Evolutionary conservation across 1,140 invertebrate species (phyloP), one percentile per base, ranked within the genome.

Genomic region (Diplogasteroides magnus): DNA sequence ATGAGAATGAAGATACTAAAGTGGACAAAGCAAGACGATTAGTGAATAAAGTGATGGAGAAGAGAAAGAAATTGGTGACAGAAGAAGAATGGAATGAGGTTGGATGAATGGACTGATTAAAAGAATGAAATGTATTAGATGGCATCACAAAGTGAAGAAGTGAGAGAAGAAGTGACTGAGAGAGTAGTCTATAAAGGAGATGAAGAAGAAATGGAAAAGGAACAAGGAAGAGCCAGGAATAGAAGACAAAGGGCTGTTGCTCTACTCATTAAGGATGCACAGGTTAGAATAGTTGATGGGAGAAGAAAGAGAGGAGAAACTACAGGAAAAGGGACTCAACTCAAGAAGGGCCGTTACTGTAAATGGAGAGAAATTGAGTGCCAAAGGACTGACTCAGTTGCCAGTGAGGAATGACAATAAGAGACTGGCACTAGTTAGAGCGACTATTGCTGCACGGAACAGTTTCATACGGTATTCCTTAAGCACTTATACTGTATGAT

Each of bases 161-260:
- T 48, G 37, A 48, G 37, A 19, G 19, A 48, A 48, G 6, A 48
- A 11, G 6, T 6, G 6, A 19, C 6, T 11, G 19, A 6, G 37
- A 6, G 37, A 11, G 19, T 48, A 11, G 37, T 11, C 6, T 48
- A 48, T 48, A 48, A 6, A 11, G 37, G 37, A 48, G 37, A 48
- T 48, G 37, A 48, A 19, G 19, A 48, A 19, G 37, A 48, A 48
- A 48, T 48, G 66, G 69, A 71, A 26, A 71, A 67, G 25, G 37
- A 67, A 25, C 69, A 71, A 28, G 69, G 69, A 29, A 62, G 66
- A 48, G 69, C 64, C 1, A 66, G 69, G 57, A 71, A 71, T 57
- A 60, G 28, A 15, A 28, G 69, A 32, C 69, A 71, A 37, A 2
- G 69, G 15, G 31, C 61, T 14, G 31, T 71, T n/a, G 69, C 69